Percentiles rank a stretch among this genome's conserved stretches.
Evolutionary conservation across 2,113 vertebrate genomes (phyloP).

Genomic region (Sarotherodon lohbergeri): DNA sequence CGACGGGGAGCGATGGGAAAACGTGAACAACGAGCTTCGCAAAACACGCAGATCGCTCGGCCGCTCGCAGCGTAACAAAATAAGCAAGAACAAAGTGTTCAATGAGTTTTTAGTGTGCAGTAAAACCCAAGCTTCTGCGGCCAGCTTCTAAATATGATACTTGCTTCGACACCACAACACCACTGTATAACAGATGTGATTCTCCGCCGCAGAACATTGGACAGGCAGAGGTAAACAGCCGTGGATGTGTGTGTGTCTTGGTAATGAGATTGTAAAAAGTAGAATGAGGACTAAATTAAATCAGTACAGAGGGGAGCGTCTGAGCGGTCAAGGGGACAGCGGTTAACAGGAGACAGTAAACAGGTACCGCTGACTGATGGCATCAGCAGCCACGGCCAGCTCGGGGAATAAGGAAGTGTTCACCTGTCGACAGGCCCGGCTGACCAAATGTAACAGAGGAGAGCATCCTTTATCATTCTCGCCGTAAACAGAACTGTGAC

Average conservation of each 20-base stretch:
- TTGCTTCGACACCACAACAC: not conserved
- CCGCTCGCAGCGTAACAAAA: not conserved
- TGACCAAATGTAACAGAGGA: not conserved
- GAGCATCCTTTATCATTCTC: fast-evolving
- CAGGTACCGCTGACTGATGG: slow-evolving; percentile 36
- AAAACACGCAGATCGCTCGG: not conserved
- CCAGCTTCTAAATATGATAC: slow-evolving; percentile 25
- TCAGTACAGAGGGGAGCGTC: slow-evolving; percentile 22
- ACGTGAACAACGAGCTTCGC: not conserved
- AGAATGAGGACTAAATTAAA: slow-evolving; percentile 49
- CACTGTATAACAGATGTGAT: slow-evolving; percentile 16
- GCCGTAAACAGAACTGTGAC: not conserved
- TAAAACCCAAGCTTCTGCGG: not conserved
- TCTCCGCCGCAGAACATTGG: slow-evolving; percentile 8
- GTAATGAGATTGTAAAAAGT: slow-evolving; percentile 51
- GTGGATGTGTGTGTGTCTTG: not conserved
- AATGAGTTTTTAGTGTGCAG: not conserved
- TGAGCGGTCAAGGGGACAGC: slow-evolving; percentile 1
- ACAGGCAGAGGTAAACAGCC: slow-evolving; percentile 14
- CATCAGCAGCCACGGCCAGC: not conserved
- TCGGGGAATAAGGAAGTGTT: not conserved
- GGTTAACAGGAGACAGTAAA: slow-evolving; percentile 36
- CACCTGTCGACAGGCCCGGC: not conserved
- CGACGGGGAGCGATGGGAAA: not conserved
- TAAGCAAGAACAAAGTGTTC: not conserved